A percentile compares a stretch with the other conserved stretches of the same genome.
Conservation (phyloP, 1,140 invertebrate species). For the Pachyrhynchus sulphureomaculatus region DNA sequence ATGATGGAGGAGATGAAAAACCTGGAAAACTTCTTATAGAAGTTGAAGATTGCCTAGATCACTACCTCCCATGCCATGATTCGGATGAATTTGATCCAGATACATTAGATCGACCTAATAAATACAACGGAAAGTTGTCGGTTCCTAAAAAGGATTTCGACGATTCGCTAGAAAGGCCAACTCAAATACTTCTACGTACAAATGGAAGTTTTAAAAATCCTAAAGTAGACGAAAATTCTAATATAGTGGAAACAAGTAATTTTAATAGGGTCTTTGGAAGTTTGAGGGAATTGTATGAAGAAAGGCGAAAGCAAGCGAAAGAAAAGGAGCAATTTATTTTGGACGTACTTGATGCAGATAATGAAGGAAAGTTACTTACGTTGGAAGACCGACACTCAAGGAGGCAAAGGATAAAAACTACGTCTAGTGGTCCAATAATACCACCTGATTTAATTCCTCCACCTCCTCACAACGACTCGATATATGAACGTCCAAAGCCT, state of each 20-base stretch:
- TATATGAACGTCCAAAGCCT: constrained; percentile 64
- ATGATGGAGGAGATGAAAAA: constrained; percentile 59
- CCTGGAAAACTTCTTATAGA: constrained; percentile 76
- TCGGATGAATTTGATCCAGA: constrained; percentile 81
- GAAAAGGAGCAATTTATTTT: constrained; percentile 45
- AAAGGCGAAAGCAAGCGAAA: constrained; percentile 50
- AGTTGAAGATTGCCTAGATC: constrained; percentile 70
- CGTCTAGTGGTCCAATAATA: constrained; percentile 52
- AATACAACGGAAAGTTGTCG: constrained; percentile 41
- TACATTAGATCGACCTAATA: constrained; percentile 75
- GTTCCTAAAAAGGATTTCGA: constrained; percentile 48
- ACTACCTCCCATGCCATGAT: constrained; percentile 68
- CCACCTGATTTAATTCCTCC: constrained; percentile 67
- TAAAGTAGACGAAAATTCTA: constrained; percentile 11
- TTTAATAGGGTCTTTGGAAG: constrained; percentile 61
- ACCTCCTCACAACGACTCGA: constrained; percentile 54
- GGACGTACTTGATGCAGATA: constrained; percentile 37
- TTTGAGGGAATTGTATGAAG: constrained; percentile 72
- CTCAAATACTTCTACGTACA: constrained; percentile 57
- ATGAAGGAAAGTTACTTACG: constrained; percentile 58
- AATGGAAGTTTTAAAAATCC: constrained; percentile 66
- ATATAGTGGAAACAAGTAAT: constrained; percentile 24
- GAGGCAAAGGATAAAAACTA: constrained; percentile 61
- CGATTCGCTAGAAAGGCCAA: constrained; percentile 59
- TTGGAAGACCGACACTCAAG: constrained; percentile 67